A percentile compares a stretch with the other conserved stretches of the same genome.
phyloP scores from a whole-genome alignment of 2,113 vertebrate genomes.

The Cryptomyrus ogoouensis region DNA sequence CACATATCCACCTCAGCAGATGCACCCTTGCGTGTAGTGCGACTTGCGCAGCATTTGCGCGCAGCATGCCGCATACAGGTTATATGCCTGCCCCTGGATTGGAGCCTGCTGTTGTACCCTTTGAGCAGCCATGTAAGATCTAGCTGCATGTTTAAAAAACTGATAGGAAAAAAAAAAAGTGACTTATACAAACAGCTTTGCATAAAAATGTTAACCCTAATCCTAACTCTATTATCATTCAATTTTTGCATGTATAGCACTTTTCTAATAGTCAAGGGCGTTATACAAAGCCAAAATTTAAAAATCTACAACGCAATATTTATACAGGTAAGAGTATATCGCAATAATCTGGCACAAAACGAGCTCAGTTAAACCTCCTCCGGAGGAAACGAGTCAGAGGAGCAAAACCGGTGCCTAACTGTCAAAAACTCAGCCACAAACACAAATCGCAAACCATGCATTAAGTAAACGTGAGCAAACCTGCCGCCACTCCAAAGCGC shows the following conservation, averaged over 20 bases:
- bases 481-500: background rate
- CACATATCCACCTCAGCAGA: background rate
- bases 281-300: background rate
- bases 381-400: background rate
- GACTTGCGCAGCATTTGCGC: background rate
- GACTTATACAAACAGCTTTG: background rate
- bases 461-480: background rate
- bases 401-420: background rate
- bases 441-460: background rate
- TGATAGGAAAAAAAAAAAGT: background rate
- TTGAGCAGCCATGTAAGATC: background rate
- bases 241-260: background rate
- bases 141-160: background rate
- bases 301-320: background rate
- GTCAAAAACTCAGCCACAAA: background rate
- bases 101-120: background rate
- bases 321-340: background rate
- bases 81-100: background rate
- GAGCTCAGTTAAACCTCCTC: background rate
- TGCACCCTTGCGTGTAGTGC: background rate
- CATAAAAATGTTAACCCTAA: background rate
- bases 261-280: background rate
- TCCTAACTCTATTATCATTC: background rate
- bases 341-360: background rate
- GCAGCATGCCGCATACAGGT: background rate